Conservation (phyloP, 2,797 vertebrate genomes). For the Leuciscus waleckii region DNA sequence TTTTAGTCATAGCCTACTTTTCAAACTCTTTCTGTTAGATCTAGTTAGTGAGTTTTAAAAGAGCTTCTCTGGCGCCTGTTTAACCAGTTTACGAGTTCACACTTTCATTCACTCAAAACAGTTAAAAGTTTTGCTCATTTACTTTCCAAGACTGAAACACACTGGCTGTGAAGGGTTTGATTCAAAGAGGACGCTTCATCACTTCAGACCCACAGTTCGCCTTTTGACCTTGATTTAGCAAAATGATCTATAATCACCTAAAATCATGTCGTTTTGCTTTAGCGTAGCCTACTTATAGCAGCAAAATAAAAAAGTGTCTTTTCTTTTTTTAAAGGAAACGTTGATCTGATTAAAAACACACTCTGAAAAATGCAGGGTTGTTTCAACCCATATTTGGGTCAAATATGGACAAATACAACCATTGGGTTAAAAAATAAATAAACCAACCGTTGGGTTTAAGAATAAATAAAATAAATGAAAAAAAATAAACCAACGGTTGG, state of each 20-base stretch:
- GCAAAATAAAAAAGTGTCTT: not conserved
- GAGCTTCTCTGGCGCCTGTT: slow-evolving; percentile 26
- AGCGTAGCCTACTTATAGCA: too few species aligned
- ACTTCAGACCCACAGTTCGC: not conserved
- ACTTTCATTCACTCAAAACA: slow-evolving; percentile 29
- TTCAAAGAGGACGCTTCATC: not conserved
- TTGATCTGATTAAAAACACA: not conserved
- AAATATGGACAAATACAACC: not conserved
- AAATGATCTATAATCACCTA: not conserved
- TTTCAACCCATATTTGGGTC: not conserved
- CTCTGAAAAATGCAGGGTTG: too few species aligned
- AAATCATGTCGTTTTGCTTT: not conserved
- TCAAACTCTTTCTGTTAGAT: not conserved
- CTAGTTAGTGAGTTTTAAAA: not conserved
- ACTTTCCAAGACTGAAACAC: not conserved
- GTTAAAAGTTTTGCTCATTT: slow-evolving; percentile 13
- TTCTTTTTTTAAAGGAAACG: not conserved
- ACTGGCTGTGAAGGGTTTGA: not conserved
- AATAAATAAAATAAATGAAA: too few species aligned
- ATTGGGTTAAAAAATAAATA: not conserved
- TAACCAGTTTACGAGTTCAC: slow-evolving; percentile 39
- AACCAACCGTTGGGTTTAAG: not conserved
- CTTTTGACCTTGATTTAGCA: not conserved
- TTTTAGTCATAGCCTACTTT: not conserved
- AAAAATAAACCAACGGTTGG: too few species aligned